Percentiles rank a stretch among this genome's conserved stretches.
Conservation (phyloP, 2,113 vertebrate species). For the Mormyrus lacerda region DNA sequence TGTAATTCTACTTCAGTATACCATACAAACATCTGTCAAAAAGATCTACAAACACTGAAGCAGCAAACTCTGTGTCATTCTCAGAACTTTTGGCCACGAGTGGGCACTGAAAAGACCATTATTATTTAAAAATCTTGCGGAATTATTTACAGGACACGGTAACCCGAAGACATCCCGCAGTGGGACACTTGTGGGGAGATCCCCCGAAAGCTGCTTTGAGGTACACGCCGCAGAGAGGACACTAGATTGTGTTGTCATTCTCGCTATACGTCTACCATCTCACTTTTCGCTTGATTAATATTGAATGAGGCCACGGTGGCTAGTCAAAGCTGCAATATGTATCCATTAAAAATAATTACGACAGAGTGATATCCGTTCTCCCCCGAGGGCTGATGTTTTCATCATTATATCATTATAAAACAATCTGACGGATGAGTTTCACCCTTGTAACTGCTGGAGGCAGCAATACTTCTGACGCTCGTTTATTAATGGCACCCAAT, state of each 20-base stretch:
- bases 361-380: background rate
- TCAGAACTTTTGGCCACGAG: no score
- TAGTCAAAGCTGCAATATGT: background rate
- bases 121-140: background rate
- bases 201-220: background rate
- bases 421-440: background rate
- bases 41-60: no score
- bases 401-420: background rate
- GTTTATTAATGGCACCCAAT: conserved; percentile 8
- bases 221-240: background rate
- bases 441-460: background rate
- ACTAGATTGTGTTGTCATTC: background rate
- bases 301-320: background rate
- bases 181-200: background rate
- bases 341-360: background rate
- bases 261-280: background rate
- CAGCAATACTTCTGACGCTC: conserved; percentile 28
- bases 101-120: background rate
- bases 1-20: no score
- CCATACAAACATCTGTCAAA: no score
- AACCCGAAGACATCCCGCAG: background rate
- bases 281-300: conserved; percentile 1
- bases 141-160: background rate
- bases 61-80: no score
- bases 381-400: background rate